These are phyloP conservation scores for Tylochromis polylepis DNA, from an alignment of 2,113 vertebrate species.

Conservation along the genomic window DNA sequence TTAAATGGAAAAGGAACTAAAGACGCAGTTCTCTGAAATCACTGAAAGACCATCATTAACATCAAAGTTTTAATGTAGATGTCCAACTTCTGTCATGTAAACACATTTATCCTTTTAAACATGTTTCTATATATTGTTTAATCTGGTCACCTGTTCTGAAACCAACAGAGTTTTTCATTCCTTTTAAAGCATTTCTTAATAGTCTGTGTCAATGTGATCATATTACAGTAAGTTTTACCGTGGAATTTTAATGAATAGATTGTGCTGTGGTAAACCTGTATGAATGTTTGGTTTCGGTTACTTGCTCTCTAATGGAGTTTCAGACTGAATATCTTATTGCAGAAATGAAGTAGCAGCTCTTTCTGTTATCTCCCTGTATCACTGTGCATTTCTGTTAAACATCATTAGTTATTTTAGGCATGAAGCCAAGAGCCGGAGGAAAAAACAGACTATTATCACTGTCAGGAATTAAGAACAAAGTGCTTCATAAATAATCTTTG, in stretches of 20 bases:
- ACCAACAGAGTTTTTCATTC: not conserved
- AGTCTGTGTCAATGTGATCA: not conserved
- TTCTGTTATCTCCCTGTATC: not conserved
- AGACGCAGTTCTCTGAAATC: not conserved
- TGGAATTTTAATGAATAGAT: not conserved
- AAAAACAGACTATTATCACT: not conserved
- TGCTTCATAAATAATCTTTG: not conserved
- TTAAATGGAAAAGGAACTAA: not conserved
- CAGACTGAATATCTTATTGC: not conserved
- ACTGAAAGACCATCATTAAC: not conserved
- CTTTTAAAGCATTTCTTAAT: not conserved
- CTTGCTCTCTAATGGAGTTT: not conserved
- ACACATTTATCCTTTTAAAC: not conserved
- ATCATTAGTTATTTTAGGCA: not conserved
- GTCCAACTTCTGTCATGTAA: not conserved
- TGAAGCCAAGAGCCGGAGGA: not conserved
- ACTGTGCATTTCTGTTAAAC: not conserved
- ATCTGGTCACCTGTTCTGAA: not conserved
- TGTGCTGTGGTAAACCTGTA: not conserved
- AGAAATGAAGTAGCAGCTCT: not conserved
- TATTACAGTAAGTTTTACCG: not conserved
- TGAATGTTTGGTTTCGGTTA: conserved; percentile 2
- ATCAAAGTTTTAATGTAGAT: not conserved
- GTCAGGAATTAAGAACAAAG: not conserved
- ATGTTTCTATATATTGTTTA: not conserved